Conservation (phyloP, 1,140 invertebrate species). For the Popillia japonica region DNA sequence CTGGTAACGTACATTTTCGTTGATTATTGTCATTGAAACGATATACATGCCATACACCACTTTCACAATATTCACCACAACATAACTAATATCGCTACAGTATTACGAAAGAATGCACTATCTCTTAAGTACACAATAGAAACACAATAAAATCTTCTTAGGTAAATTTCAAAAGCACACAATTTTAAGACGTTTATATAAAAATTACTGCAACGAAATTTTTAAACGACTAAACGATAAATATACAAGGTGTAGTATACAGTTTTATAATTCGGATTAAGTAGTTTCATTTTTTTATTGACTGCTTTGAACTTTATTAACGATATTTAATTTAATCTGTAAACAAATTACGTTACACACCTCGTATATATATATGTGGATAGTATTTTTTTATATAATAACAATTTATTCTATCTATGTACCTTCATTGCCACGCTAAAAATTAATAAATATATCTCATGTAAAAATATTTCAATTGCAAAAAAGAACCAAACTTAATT, state of each 20-base stretch:
- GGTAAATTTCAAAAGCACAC: background rate
- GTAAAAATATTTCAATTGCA: conserved; percentile 30
- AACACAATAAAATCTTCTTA: background rate
- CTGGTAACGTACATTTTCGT: no score
- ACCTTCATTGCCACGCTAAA: conserved; percentile 27
- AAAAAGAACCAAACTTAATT: background rate
- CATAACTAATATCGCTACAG: no score
- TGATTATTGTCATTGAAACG: no score
- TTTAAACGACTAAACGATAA: background rate
- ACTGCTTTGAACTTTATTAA: no score
- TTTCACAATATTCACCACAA: no score
- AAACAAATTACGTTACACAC: background rate
- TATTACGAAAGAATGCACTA: background rate
- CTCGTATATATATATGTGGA: background rate
- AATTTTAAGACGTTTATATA: background rate
- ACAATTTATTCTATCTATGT: conserved; percentile 20
- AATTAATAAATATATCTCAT: conserved; percentile 21
- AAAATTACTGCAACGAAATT: conserved; percentile 7
- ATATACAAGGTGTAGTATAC: background rate
- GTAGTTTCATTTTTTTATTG: background rate
- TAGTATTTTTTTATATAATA: conserved; percentile 12
- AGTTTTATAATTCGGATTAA: background rate
- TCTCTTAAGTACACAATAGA: background rate
- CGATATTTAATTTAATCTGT: no score
- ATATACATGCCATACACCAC: no score